phyloP scores from a whole-genome alignment of 2,113 vertebrate species.

The Melanocharis versteri region DNA sequence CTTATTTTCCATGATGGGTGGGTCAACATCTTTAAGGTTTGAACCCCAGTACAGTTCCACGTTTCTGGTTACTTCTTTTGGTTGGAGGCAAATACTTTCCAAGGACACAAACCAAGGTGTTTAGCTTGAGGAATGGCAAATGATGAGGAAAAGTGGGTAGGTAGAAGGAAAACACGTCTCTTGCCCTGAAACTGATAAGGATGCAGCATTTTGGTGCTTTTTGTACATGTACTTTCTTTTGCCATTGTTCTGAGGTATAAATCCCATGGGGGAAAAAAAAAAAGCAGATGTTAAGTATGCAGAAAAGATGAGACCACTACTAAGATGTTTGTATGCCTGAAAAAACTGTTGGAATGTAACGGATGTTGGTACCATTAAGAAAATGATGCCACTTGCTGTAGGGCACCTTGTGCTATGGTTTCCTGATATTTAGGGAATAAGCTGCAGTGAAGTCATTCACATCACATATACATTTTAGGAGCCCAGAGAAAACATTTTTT shows the following conservation, averaged over 20 bases:
- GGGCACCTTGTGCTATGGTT: background rate
- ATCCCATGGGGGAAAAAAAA: background rate
- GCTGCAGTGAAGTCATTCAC: background rate
- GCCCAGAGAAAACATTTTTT: background rate
- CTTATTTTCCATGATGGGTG: background rate
- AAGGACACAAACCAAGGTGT: background rate
- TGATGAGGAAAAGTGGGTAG: background rate
- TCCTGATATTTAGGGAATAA: background rate
- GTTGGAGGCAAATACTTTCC: background rate
- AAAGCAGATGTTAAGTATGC: background rate
- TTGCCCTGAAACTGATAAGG: background rate
- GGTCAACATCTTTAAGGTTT: background rate
- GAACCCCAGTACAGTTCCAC: background rate
- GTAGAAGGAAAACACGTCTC: background rate
- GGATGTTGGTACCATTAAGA: background rate
- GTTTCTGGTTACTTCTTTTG: background rate
- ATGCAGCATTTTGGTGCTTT: background rate
- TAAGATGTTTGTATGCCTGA: background rate
- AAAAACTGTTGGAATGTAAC: background rate
- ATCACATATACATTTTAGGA: background rate
- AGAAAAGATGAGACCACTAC: background rate
- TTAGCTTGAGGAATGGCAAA: background rate
- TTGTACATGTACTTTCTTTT: background rate
- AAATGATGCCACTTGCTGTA: accelerated
- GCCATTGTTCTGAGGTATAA: background rate